Percentiles rank a stretch among this genome's conserved stretches.
These are phyloP conservation scores for Gambelia wislizenii DNA, from an alignment of 2,797 vertebrate genomes.

Conservation along the genomic window DNA sequence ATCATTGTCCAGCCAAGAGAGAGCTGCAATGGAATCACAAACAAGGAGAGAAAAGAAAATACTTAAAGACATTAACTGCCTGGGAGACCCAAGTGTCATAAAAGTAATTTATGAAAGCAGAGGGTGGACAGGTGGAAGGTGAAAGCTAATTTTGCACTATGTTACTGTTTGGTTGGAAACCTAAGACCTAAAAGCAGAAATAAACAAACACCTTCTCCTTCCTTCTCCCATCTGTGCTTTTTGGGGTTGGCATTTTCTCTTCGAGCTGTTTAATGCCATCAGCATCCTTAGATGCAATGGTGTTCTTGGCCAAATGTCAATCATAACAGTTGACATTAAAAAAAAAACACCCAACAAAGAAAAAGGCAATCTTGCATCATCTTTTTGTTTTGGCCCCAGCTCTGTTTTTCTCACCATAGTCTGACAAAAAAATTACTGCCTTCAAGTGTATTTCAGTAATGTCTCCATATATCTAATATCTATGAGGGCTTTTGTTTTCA, in stretches of 20 bases:
- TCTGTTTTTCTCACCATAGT: conserved; percentile 77
- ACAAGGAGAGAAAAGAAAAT: conserved; percentile 57
- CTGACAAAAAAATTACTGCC: conserved; percentile 76
- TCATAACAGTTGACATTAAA: conserved; percentile 73
- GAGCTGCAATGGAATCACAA: conserved; percentile 53
- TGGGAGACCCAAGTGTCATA: conserved; percentile 36
- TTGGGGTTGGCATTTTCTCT: conserved; percentile 74
- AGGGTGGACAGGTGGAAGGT: background rate
- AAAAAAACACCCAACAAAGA: conserved; percentile 75
- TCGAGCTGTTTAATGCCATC: conserved; percentile 73
- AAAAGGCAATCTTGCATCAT: conserved; percentile 68
- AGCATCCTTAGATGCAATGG: conserved; percentile 67
- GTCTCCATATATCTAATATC: conserved; percentile 78
- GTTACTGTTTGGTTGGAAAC: conserved; percentile 68
- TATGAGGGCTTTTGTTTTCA: conserved; percentile 78
- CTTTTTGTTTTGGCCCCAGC: conserved; percentile 73
- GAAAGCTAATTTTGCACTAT: conserved; percentile 46
- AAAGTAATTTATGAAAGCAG: background rate
- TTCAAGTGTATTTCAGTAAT: conserved; percentile 76
- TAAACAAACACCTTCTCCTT: conserved; percentile 50
- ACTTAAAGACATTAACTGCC: conserved; percentile 48
- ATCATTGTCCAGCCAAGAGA: conserved; percentile 65
- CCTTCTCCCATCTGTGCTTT: conserved; percentile 66
- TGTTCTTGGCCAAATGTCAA: conserved; percentile 71
- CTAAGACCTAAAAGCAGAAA: conserved; percentile 68